These are phyloP conservation scores for Aurelia aurita complex sp. Pacific DNA, from an alignment of 30 jellyfish, hydroid and myxozoan genomes.

Conservation along the genomic window DNA sequence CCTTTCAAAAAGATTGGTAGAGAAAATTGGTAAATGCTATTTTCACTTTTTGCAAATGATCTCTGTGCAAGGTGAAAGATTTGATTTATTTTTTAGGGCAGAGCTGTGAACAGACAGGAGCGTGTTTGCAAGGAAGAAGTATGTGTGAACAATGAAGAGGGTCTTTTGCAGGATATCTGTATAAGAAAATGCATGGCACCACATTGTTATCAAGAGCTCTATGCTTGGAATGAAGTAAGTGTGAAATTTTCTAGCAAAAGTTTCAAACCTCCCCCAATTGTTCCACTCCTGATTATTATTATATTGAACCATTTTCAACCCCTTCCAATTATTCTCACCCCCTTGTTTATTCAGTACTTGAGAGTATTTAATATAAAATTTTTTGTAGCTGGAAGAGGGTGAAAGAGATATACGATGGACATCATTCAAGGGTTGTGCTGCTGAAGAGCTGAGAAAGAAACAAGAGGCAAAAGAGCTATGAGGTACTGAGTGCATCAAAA, in stretches of 20 bases:
- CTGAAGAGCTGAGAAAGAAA: conserved; percentile 45
- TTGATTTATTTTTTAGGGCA: conserved; percentile 21
- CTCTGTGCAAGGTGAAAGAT: no score
- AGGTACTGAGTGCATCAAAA: neutral
- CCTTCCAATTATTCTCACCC: no score
- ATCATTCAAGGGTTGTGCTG: conserved; percentile 92
- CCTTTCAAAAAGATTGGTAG: no score
- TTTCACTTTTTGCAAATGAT: neutral
- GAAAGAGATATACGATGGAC: conserved; percentile 89
- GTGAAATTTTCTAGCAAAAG: neutral
- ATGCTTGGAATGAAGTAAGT: conserved; percentile 94
- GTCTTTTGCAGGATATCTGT: conserved; percentile 53
- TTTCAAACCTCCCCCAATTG: no score
- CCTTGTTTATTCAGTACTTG: no score
- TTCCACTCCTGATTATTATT: no score
- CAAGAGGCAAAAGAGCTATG: conserved; percentile 4
- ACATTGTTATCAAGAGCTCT: conserved; percentile 77
- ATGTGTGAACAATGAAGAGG: conserved; percentile 25
- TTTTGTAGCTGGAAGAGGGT: conserved; percentile 86
- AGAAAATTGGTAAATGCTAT: no score
- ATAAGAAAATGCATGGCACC: conserved; percentile 85
- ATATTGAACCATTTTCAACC: no score
- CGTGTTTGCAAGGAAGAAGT: conserved; percentile 42
- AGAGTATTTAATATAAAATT: no score
- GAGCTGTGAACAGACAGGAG: conserved; percentile 71